Evolutionary conservation across 2,113 vertebrate species (phyloP).

Genomic region (Periophthalmus modestus): DNA sequence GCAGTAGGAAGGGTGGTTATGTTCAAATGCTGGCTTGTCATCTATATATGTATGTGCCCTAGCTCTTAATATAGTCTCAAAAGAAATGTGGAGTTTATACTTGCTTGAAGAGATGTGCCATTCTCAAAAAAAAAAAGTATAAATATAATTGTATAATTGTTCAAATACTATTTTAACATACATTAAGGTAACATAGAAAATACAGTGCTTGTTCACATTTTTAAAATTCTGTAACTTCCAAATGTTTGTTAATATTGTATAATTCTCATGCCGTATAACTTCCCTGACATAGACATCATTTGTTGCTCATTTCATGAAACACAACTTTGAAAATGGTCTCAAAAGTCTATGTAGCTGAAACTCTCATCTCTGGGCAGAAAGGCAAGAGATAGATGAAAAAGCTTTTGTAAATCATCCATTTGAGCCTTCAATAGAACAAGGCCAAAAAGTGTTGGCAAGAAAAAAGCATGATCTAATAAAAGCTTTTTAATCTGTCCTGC

Average conservation of each 20-base stretch:
- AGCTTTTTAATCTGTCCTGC: not conserved
- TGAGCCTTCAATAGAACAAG: not conserved
- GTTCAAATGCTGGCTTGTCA: slow-evolving; percentile 65
- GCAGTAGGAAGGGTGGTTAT: slow-evolving; percentile 24
- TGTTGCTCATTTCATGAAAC: not conserved
- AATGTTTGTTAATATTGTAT: not conserved
- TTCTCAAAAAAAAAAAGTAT: not conserved
- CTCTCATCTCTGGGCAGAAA: not conserved
- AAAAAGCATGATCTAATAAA: slow-evolving; percentile 6
- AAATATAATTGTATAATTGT: no score
- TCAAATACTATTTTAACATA: no score
- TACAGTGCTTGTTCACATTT: no score
- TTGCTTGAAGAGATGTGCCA: slow-evolving; percentile 22
- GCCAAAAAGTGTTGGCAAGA: slow-evolving; percentile 8
- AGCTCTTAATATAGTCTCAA: slow-evolving; percentile 51
- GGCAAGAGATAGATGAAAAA: not conserved
- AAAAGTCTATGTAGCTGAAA: slow-evolving; percentile 9
- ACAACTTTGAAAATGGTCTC: slow-evolving; percentile 17
- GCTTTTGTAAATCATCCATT: slow-evolving; percentile 4
- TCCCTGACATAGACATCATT: not conserved
- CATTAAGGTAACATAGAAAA: no score
- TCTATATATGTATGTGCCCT: slow-evolving; percentile 68
- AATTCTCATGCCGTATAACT: not conserved
- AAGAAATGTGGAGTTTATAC: slow-evolving; percentile 64
- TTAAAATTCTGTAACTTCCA: not conserved